These are phyloP conservation scores for Matsumurasca onukii DNA, from an alignment of 1,140 invertebrate species.

Conservation along the genomic window DNA sequence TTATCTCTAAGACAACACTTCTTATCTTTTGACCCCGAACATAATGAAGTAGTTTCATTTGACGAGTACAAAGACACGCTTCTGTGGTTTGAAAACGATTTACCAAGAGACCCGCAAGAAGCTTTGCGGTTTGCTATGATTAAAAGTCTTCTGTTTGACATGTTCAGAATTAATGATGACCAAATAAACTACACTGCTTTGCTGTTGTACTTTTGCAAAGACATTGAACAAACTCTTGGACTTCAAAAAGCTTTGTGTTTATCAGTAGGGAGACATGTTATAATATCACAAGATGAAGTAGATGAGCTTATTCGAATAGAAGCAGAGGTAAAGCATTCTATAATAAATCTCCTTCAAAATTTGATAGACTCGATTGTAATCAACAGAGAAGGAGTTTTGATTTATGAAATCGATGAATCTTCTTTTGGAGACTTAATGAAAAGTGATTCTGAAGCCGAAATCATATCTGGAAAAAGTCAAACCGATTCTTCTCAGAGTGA, in stretches of 20 bases:
- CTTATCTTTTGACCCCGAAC: conserved; percentile 48
- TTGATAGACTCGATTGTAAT: neutral
- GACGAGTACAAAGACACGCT: conserved; percentile 47
- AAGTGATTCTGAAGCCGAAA: neutral
- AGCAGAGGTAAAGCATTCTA: neutral
- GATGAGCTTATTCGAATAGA: neutral
- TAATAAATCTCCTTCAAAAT: neutral
- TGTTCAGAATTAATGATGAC: conserved; percentile 51
- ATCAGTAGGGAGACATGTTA: conserved; percentile 52
- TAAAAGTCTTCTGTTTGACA: conserved; percentile 55
- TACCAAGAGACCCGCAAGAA: conserved; percentile 41
- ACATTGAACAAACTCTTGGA: conserved; percentile 52
- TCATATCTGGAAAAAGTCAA: neutral
- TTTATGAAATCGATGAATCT: conserved; percentile 5
- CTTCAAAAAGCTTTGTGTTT: conserved; percentile 57
- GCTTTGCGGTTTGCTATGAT: conserved; percentile 48
- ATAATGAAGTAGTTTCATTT: conserved; percentile 48
- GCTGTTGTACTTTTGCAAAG: conserved; percentile 60
- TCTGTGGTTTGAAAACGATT: conserved; percentile 58
- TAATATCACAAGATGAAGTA: neutral
- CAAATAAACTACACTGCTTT: conserved; percentile 59
- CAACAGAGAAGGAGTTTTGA: neutral
- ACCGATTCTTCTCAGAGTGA: neutral
- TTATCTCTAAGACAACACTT: conserved; percentile 51
- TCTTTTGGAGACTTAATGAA: neutral